Percentiles rank a stretch among this genome's conserved stretches.
These are phyloP conservation scores for Tetrao urogallus DNA, from an alignment of 2,113 vertebrate genomes.

Conservation along the genomic window DNA sequence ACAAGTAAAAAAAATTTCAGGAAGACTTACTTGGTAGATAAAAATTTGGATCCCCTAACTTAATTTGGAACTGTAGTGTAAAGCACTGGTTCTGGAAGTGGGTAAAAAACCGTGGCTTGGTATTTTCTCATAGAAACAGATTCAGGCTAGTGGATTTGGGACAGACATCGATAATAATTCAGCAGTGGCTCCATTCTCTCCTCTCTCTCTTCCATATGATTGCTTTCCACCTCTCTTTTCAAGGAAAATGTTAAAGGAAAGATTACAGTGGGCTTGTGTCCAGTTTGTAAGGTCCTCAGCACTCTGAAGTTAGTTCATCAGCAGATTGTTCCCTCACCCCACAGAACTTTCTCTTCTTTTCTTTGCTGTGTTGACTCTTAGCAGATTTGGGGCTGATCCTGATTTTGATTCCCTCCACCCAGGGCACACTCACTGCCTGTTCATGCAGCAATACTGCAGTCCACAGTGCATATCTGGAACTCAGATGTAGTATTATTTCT, in stretches of 20 bases:
- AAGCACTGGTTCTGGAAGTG: not conserved
- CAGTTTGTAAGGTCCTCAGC: not conserved
- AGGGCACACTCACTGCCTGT: not conserved
- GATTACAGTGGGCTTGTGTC: accelerated
- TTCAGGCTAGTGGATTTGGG: not conserved
- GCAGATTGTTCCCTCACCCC: not conserved
- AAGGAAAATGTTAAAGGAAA: not conserved
- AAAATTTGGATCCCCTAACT: not conserved
- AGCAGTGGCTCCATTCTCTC: not conserved
- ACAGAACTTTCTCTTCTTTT: not conserved
- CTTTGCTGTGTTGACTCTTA: not conserved
- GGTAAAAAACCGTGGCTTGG: not conserved
- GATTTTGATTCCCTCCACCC: not conserved
- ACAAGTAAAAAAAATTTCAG: not conserved
- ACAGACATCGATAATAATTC: not conserved
- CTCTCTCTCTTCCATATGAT: not conserved
- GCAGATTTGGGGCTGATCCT: not conserved
- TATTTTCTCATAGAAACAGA: not conserved
- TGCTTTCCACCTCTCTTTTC: not conserved
- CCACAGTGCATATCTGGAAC: not conserved
- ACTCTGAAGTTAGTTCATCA: not conserved
- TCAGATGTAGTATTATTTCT: constrained; percentile 10
- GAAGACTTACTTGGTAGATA: not conserved
- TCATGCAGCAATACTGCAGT: not conserved
- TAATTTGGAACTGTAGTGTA: not conserved